Conservation (phyloP, 2,797 vertebrate genomes). For the Orientallactaga sibirica region DNA sequence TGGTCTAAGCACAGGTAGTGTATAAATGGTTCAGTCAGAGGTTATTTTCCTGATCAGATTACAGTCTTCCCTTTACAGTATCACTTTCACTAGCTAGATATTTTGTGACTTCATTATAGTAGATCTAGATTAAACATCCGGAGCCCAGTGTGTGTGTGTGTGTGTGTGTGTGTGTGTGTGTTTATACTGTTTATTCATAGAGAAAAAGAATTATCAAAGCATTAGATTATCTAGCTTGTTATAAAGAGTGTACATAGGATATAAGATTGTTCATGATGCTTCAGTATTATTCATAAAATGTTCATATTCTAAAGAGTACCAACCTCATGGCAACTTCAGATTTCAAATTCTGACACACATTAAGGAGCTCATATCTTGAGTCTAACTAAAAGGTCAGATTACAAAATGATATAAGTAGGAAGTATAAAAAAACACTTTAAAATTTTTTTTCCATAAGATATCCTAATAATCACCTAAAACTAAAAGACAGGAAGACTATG, state of each 20-base stretch:
- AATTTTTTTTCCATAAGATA: background rate
- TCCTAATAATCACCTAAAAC: background rate
- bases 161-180: background rate
- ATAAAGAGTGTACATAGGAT: background rate
- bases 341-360: background rate
- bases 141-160: background rate
- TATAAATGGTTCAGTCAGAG: background rate
- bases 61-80: background rate
- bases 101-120: background rate
- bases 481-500: background rate
- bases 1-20: background rate
- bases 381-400: background rate
- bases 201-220: background rate
- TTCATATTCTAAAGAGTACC: background rate
- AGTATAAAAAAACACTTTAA: background rate
- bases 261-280: background rate
- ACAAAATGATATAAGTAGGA: background rate
- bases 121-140: background rate
- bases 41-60: slow-evolving; percentile 15
- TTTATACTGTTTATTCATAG: background rate
- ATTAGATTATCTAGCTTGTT: background rate
- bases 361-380: background rate
- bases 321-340: background rate
- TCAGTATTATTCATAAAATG: slow-evolving; percentile 34
- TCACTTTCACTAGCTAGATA: background rate